Conservation (phyloP, 1,140 invertebrate genomes). For the Drosophila ercepeae region DNA sequence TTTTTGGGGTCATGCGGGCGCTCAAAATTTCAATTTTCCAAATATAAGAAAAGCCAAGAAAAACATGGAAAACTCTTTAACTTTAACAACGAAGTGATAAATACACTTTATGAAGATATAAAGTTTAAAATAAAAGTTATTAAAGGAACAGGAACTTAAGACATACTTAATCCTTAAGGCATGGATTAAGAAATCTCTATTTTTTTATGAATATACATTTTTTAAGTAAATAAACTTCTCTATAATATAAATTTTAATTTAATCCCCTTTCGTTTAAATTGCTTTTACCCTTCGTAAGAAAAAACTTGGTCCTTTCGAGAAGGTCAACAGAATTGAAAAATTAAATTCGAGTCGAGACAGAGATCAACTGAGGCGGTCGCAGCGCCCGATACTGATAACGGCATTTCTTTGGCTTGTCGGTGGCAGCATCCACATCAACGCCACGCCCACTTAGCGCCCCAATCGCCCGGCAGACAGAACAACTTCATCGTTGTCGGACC, state of each 20-base stretch:
- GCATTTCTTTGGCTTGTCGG: constrained; percentile 43
- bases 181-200: no score
- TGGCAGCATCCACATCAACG: constrained; percentile 33
- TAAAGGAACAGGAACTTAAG: no score
- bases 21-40: constrained; percentile 30
- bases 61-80: not conserved
- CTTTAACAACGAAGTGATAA: not conserved
- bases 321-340: constrained; percentile 44
- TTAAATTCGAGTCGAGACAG: constrained; percentile 44
- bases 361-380: constrained; percentile 13
- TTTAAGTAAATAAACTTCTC: no score
- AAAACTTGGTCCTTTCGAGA: not conserved
- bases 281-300: not conserved
- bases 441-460: not conserved
- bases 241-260: no score
- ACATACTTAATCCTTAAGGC: no score
- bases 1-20: constrained; percentile 35
- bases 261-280: no score
- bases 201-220: no score
- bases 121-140: no score
- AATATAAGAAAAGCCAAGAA: constrained; percentile 10
- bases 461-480: constrained; percentile 9
- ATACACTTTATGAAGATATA: constrained; percentile 3
- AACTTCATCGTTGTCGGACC: constrained; percentile 45
- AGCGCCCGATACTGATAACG: constrained; percentile 33